Evolutionary conservation across 2,888 invertebrate species (phyloP).

Genomic region (Oegoconia quadripuncta): DNA sequence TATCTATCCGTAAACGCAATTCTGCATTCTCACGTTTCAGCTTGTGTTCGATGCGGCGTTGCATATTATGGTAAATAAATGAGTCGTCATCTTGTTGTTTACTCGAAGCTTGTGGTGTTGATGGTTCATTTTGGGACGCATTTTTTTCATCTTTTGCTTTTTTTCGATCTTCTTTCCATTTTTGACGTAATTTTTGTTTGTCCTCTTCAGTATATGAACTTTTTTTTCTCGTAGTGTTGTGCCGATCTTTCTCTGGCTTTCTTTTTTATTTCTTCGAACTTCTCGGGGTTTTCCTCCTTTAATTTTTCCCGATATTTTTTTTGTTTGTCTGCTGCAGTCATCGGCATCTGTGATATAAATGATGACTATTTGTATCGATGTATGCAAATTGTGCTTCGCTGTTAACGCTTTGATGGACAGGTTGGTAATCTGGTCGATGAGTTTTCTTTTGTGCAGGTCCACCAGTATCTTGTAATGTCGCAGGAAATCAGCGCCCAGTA

Average conservation of each 20-base stretch:
- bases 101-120: background rate
- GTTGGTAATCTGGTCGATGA: no score
- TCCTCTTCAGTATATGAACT: constrained; percentile 1
- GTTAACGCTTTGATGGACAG: no score
- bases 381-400: no score
- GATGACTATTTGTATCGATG: no score
- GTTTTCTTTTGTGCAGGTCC: no score
- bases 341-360: no score
- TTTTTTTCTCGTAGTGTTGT: background rate
- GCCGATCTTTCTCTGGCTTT: constrained; percentile 3
- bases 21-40: background rate
- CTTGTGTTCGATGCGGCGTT: background rate
- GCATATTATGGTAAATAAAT: background rate
- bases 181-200: constrained; percentile 1
- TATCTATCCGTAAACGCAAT: background rate
- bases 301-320: constrained; percentile 7
- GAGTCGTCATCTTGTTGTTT: background rate
- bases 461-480: no score
- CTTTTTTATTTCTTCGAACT: constrained; percentile 6
- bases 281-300: constrained; percentile 4
- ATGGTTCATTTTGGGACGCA: background rate
- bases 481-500: no score
- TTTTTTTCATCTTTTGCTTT: no score
- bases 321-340: constrained; percentile 6
- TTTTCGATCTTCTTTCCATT: background rate